Conservation (phyloP, 2,888 invertebrate species). For the Dorcus hopei region DNA sequence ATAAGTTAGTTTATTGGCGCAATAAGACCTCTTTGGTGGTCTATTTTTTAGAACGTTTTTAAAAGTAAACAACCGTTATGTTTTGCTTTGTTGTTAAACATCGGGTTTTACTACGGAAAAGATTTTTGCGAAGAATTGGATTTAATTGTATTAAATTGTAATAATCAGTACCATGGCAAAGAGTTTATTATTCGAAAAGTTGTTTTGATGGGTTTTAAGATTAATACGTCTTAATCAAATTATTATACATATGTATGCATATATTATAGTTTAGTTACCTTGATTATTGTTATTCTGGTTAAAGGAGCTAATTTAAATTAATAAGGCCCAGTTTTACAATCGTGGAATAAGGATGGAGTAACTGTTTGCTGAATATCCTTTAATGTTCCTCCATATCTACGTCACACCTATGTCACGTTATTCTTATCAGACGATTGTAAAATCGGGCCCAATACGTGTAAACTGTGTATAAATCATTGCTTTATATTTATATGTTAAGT, state of each 20-base stretch:
- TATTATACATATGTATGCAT: slow-evolving; percentile 8
- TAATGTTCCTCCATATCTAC: no score
- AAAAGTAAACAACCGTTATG: slow-evolving; percentile 1
- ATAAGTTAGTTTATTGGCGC: background rate
- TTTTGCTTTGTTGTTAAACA: background rate
- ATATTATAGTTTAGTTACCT: slow-evolving; percentile 14
- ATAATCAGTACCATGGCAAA: no score
- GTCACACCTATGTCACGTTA: no score
- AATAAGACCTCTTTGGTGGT: slow-evolving; percentile 8
- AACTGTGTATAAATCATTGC: background rate
- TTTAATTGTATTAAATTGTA: background rate
- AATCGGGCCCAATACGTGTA: no score
- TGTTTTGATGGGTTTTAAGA: no score
- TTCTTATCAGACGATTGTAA: no score
- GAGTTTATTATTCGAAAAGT: no score
- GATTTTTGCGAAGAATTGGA: background rate
- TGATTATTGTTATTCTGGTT: slow-evolving; percentile 19
- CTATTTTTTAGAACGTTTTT: background rate
- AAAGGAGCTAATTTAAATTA: background rate
- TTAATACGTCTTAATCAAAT: slow-evolving; percentile 11
- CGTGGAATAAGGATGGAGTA: no score
- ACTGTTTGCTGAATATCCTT: no score
- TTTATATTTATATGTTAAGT: no score
- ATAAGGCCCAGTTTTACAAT: no score
- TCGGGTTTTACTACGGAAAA: background rate